Conservation (phyloP, 2,797 vertebrate genomes). For the Acomys russatus region DNA sequence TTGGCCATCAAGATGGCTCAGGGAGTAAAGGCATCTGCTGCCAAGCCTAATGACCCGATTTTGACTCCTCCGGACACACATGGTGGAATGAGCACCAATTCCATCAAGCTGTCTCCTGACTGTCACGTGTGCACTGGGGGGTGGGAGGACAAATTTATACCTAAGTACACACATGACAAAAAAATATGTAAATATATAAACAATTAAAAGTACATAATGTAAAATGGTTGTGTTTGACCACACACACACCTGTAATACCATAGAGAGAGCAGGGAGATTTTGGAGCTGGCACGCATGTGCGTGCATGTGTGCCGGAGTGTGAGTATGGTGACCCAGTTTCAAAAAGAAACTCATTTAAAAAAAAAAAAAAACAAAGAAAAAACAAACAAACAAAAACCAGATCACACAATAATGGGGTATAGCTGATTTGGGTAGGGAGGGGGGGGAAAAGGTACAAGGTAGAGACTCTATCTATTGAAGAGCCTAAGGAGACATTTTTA, state of each 20-base stretch:
- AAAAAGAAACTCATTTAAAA: neutral
- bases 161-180: neutral
- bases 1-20: too few species aligned
- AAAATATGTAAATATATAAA: neutral
- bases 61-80: neutral
- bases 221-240: neutral
- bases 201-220: neutral
- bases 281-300: neutral
- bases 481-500: conserved; percentile 39
- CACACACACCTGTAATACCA: neutral
- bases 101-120: neutral
- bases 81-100: neutral
- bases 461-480: neutral
- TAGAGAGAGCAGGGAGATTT: neutral
- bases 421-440: neutral
- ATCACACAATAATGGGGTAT: neutral
- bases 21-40: neutral
- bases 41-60: neutral
- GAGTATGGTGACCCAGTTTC: neutral
- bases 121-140: neutral
- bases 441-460: neutral
- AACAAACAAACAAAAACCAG: neutral
- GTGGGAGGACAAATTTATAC: neutral
- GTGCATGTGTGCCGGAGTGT: too few species aligned
- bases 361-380: neutral